phyloP scores from a whole-genome alignment of 2,888 invertebrate species.

The Timandra comae region DNA sequence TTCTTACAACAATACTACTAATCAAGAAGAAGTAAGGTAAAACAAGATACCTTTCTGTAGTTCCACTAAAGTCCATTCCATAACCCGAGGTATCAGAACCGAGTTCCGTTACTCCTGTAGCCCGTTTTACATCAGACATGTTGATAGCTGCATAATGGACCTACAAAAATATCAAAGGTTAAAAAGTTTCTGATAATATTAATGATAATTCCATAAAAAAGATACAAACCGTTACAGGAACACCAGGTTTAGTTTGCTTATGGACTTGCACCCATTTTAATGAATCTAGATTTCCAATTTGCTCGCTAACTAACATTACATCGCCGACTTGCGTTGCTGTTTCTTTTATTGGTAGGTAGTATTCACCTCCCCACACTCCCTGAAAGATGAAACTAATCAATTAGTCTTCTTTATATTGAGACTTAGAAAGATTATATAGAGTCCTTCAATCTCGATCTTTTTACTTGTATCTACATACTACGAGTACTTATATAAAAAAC shows the following conservation, averaged over 20 bases:
- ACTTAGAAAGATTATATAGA: no score
- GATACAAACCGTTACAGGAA: slow-evolving; percentile 17
- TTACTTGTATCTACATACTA: no score
- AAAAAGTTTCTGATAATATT: not conserved
- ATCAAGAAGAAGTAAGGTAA: no score
- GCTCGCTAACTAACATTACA: slow-evolving; percentile 12
- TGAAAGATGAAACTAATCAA: no score
- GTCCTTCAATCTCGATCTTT: no score
- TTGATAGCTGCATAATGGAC: slow-evolving; percentile 31
- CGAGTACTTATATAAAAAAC: no score
- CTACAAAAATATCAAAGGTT: slow-evolving; percentile 10
- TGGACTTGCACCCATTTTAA: slow-evolving; percentile 23
- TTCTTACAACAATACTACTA: no score
- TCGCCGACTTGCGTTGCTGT: not conserved
- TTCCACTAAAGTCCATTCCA: slow-evolving; percentile 45
- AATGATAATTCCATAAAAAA: not conserved
- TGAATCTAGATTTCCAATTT: slow-evolving; percentile 22
- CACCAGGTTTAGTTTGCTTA: slow-evolving; percentile 4
- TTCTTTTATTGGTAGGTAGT: slow-evolving; percentile 16
- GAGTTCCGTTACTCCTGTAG: slow-evolving; percentile 12
- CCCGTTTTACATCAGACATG: slow-evolving; percentile 22
- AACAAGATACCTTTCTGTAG: slow-evolving; percentile 34
- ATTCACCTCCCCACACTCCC: slow-evolving; percentile 28
- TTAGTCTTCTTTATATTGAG: no score
- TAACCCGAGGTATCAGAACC: slow-evolving; percentile 8